Conservation (phyloP, 2,797 vertebrate species). For the Anolis apletophallus region DNA sequence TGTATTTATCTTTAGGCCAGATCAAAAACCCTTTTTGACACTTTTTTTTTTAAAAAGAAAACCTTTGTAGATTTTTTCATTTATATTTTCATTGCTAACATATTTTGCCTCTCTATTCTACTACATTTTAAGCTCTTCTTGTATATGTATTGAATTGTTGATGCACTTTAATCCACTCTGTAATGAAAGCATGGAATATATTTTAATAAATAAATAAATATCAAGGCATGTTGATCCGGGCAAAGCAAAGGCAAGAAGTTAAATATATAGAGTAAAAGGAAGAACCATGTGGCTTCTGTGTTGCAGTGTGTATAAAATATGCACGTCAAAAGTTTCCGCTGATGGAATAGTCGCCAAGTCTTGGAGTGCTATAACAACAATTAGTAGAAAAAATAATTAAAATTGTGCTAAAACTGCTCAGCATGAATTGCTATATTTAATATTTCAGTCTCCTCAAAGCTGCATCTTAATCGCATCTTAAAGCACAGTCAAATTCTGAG, state of each 20-base stretch:
- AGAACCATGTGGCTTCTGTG: conserved; percentile 3
- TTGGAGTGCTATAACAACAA: not conserved
- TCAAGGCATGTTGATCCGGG: not conserved
- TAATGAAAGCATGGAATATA: too few relatives aligned
- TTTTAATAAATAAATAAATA: not conserved
- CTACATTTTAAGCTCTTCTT: too few relatives aligned
- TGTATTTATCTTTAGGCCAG: too few relatives aligned
- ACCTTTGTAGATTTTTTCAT: too few relatives aligned
- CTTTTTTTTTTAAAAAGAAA: too few relatives aligned
- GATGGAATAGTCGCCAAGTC: conserved; percentile 16
- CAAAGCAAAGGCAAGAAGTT: not conserved
- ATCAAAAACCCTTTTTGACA: too few relatives aligned
- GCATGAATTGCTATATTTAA: conserved; percentile 54
- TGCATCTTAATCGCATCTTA: conserved; percentile 5
- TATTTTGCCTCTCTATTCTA: too few relatives aligned
- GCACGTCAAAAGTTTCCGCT: conserved; percentile 3
- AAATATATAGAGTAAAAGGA: not conserved
- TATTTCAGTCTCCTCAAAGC: conserved; percentile 54
- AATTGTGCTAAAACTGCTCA: conserved; percentile 37
- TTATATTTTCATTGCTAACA: too few relatives aligned
- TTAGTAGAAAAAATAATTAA: not conserved
- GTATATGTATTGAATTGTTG: too few relatives aligned
- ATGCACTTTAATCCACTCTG: too few relatives aligned
- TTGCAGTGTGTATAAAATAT: conserved; percentile 21
- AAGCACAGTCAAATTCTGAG: conserved; percentile 28